phyloP scores from a whole-genome alignment of 2,797 vertebrate genomes.

The Emys orbicularis region DNA sequence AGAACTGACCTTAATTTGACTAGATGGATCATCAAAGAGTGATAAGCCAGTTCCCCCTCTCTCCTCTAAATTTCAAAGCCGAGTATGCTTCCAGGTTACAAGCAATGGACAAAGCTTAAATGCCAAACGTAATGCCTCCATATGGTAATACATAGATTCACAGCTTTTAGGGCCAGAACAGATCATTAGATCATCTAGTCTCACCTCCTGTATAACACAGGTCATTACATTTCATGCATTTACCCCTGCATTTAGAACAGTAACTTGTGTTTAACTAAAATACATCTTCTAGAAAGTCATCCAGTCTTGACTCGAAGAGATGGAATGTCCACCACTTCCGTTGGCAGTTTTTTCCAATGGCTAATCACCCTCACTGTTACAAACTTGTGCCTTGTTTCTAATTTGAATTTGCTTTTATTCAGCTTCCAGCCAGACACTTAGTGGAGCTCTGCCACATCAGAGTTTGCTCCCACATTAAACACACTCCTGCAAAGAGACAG shows the following conservation, averaged over 20 bases:
- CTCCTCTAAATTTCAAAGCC: neutral
- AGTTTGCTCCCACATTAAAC: neutral
- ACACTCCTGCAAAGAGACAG: neutral
- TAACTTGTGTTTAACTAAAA: neutral
- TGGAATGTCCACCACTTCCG: neutral
- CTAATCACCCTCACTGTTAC: neutral
- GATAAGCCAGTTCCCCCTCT: neutral
- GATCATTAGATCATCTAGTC: neutral
- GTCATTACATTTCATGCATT: neutral
- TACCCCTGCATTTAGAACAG: neutral
- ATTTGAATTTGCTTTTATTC: neutral
- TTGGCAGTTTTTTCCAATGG: neutral
- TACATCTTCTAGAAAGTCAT: neutral
- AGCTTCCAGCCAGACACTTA: neutral
- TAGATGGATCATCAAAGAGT: neutral
- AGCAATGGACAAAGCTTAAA: neutral
- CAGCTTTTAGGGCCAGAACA: neutral
- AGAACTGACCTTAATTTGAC: neutral
- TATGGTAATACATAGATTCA: too few relatives aligned
- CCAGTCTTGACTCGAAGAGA: neutral
- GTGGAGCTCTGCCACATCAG: neutral
- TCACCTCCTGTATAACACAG: neutral
- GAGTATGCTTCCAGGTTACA: too few relatives aligned
- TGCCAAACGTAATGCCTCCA: neutral
- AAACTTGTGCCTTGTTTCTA: neutral